Evolutionary conservation across 2,113 vertebrate genomes (phyloP), one percentile per base, ranked within the genome.

Genomic region (Pomatorhinus ruficollis): DNA sequence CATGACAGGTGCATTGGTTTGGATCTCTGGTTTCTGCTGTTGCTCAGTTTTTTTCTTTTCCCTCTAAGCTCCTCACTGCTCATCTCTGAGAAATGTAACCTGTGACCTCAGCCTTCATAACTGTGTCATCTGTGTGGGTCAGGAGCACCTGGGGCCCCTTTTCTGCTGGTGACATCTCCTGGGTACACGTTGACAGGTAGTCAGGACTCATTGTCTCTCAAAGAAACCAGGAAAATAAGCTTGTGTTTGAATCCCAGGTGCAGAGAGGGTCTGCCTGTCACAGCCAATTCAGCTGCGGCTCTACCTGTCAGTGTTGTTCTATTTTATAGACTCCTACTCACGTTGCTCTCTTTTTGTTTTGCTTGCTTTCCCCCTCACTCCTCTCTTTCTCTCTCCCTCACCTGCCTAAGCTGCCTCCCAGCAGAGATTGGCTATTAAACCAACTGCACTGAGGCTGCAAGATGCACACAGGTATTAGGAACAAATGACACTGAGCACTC

Each of bases 221-320:
- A 93, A 93, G 83, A 88, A 91, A 87, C 54, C 23, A 57, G 84
- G 72, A 87, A 89, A 95, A 97, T 95, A 95, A 90, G 74, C 83
- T 95, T 78, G 24, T 12, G 24, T 79, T 88, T 89, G 95, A 97
- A 95, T 91, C 91, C 78, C 94, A 97, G 94, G 77, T 95, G 95
- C 91, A 80, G 87, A 85, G 70, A 83, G 66, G 70, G 79, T 71
- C 84, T 92, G 74, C 66, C 75, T 97, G 95, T 96, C 94, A 94
- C 57, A 96, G 91, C 27, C 93, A 96, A 95, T 96, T 96, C 91
- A 88, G 74, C 60, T 45, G 40, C 53, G 0, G 15, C 50, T 81
- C 61, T 95, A 57, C 71, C 57, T 93, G 84, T 56, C 78, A 83
- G 40, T 69, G 44, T 85, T 94, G 52, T 83, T 74, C 79, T 91